phyloP scores from a whole-genome alignment of 2,797 vertebrate genomes.

The Smutsia gigantea region DNA sequence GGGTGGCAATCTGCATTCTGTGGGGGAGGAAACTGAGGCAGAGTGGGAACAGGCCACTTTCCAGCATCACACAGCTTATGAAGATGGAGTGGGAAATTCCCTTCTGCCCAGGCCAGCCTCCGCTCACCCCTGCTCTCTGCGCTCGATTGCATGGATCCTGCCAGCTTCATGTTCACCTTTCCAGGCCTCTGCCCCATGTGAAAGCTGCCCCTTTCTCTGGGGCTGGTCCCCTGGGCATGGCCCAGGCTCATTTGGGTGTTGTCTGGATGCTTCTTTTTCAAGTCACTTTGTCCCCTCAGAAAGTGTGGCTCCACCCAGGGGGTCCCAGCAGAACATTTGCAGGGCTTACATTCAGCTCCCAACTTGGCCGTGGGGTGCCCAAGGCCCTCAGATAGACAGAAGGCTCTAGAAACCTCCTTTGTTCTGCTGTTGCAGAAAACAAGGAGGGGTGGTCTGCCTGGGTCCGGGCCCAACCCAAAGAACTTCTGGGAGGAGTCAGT shows the following conservation, averaged over 20 bases:
- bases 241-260: not conserved
- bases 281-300: not conserved
- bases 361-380: not conserved
- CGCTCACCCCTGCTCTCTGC: fast-evolving
- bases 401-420: not conserved
- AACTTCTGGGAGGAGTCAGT: not conserved
- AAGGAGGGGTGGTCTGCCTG: not conserved
- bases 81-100: fast-evolving
- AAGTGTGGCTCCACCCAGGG: not conserved
- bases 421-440: not conserved
- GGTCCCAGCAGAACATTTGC: not conserved
- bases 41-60: not conserved
- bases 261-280: not conserved
- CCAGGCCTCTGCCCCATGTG: fast-evolving
- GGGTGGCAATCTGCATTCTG: not conserved
- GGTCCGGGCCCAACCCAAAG: not conserved
- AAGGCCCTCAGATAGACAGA: not conserved
- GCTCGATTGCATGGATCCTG: fast-evolving
- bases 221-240: not conserved
- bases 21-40: not conserved
- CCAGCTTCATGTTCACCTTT: fast-evolving
- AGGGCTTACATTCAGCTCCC: not conserved
- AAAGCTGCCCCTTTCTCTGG: not conserved
- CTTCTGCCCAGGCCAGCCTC: fast-evolving
- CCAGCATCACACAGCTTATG: fast-evolving